Conservation (phyloP, 2,888 invertebrate genomes). For the Microctonus aethiopoides region DNA sequence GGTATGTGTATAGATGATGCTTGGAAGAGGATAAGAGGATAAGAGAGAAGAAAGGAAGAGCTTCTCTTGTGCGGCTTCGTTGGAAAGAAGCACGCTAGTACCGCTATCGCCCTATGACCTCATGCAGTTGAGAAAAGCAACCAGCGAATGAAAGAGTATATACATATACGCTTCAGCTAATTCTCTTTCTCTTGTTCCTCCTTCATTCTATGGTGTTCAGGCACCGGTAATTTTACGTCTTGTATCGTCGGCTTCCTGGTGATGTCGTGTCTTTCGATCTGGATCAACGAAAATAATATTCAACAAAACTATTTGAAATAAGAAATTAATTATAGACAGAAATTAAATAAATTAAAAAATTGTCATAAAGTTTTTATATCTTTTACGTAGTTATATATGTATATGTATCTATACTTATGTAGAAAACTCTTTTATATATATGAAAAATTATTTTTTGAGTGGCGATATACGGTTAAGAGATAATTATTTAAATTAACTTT, state of each 20-base stretch:
- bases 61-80: conserved; percentile 17
- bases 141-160: conserved; percentile 21
- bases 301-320: not conserved
- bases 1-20: conserved; percentile 7
- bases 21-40: not conserved
- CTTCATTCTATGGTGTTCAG: conserved; percentile 34
- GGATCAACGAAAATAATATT: conserved; percentile 56
- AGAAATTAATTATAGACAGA: not conserved
- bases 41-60: conserved; percentile 25
- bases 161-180: conserved; percentile 10
- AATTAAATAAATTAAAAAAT: not conserved
- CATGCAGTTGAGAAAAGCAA: conserved; percentile 41
- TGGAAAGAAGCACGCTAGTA: conserved; percentile 58
- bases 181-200: conserved; percentile 29
- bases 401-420: no score
- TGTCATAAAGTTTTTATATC: no score
- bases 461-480: no score
- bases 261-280: conserved; percentile 52
- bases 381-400: no score
- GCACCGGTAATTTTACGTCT: conserved; percentile 61
- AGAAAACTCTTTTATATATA: no score
- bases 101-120: conserved; percentile 67
- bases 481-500: conserved; percentile 54
- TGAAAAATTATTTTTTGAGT: no score
- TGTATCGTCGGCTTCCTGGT: conserved; percentile 56